phyloP scores from a whole-genome alignment of 2,888 invertebrate species.

The Trissolcus japonicus region DNA sequence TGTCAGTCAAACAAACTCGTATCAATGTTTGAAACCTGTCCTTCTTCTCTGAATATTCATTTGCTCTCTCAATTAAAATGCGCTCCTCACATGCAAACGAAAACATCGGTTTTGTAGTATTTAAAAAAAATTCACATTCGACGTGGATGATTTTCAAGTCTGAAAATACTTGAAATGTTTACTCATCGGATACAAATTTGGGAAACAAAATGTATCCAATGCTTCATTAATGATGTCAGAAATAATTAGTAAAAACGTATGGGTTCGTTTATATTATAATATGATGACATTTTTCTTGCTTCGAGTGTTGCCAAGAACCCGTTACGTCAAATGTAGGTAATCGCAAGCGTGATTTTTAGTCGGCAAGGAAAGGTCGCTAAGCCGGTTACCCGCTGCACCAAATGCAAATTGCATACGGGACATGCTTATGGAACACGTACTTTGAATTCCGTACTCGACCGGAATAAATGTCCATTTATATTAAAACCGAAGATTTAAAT shows the following conservation, averaged over 20 bases:
- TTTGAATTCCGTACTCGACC: slow-evolving; percentile 22
- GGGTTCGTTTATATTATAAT: too few species aligned
- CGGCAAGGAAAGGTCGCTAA: slow-evolving; percentile 37
- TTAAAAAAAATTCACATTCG: neutral
- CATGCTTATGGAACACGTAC: slow-evolving; percentile 38
- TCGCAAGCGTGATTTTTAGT: slow-evolving; percentile 31
- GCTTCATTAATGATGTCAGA: too few species aligned
- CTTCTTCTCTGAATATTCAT: neutral
- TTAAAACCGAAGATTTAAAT: slow-evolving; percentile 23
- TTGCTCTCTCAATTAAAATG: neutral
- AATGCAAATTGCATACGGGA: slow-evolving; percentile 37
- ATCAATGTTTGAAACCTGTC: slow-evolving; percentile 1
- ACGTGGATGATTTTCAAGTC: too few species aligned
- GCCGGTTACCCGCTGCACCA: slow-evolving; percentile 28
- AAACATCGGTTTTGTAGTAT: neutral
- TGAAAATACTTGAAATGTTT: too few species aligned
- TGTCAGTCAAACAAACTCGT: neutral
- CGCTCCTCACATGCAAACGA: neutral
- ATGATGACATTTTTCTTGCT: too few species aligned
- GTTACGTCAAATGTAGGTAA: slow-evolving; percentile 48
- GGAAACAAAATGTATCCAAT: too few species aligned
- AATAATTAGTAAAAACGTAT: too few species aligned
- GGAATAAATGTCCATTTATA: slow-evolving; percentile 33
- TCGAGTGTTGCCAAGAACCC: slow-evolving; percentile 1
- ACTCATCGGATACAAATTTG: too few species aligned